Evolutionary conservation across 1,140 invertebrate genomes (phyloP).

Genomic region (Magallana angulata): DNA sequence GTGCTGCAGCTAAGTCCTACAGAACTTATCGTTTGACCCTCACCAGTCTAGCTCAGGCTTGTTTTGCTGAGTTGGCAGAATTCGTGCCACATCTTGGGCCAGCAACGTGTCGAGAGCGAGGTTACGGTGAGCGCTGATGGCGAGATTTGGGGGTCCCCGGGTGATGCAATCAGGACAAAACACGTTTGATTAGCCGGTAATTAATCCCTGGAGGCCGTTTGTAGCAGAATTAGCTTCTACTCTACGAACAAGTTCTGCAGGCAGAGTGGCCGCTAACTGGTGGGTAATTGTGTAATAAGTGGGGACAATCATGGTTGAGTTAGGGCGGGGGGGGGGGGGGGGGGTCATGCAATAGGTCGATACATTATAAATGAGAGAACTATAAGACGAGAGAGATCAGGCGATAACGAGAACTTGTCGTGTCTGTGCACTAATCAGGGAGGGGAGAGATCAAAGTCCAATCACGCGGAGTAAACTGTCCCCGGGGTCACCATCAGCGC

Average conservation of each 20-base stretch:
- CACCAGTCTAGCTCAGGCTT: neutral
- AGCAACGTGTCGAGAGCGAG: neutral
- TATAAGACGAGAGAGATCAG: neutral
- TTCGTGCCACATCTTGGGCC: neutral
- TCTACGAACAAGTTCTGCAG: neutral
- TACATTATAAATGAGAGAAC: conserved; percentile 22
- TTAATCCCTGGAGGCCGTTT: neutral
- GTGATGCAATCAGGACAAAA: conserved; percentile 1
- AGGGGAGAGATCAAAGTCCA: neutral
- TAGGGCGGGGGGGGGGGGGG: neutral
- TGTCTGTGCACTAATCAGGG: neutral
- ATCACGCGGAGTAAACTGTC: neutral
- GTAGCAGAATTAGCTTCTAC: neutral
- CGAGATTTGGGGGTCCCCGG: neutral
- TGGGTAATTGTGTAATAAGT: conserved; percentile 9
- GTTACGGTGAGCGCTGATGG: neutral
- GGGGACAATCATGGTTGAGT: neutral
- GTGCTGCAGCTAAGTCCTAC: too few relatives aligned
- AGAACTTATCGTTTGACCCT: neutral
- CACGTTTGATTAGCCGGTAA: neutral
- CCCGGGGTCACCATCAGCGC: neutral
- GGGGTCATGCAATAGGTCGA: neutral
- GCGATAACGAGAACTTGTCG: conserved; percentile 7
- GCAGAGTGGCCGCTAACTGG: neutral
- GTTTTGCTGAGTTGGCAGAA: neutral